Percentiles rank a stretch among this genome's conserved stretches.
These are phyloP conservation scores for Leptinotarsa juncta DNA, from an alignment of 2,888 invertebrate genomes.

Conservation along the genomic window DNA sequence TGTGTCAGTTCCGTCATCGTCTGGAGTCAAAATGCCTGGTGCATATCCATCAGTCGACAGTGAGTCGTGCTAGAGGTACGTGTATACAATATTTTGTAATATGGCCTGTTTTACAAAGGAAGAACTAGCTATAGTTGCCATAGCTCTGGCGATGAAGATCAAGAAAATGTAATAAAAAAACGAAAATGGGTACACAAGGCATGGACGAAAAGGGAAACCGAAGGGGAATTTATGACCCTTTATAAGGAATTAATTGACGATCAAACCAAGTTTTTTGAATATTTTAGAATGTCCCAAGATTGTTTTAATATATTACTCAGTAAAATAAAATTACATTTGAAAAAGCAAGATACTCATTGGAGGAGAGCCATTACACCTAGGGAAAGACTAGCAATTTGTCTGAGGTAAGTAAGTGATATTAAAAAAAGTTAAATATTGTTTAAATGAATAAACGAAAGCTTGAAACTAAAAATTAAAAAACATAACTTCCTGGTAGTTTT, in stretches of 20 bases:
- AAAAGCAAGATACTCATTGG: slow-evolving; percentile 8
- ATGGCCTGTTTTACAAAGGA: too few relatives aligned
- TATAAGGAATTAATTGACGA: not conserved
- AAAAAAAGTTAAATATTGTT: too few relatives aligned
- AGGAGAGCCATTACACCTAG: not conserved
- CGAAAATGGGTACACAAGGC: slow-evolving; percentile 40
- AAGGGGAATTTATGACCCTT: not conserved
- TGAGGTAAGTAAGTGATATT: slow-evolving; percentile 4
- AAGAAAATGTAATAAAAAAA: slow-evolving; percentile 32
- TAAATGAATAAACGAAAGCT: too few relatives aligned
- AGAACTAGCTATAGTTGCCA: not conserved
- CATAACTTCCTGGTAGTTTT: too few relatives aligned
- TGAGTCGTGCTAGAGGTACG: too few relatives aligned
- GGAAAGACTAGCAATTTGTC: not conserved
- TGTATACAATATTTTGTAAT: too few relatives aligned
- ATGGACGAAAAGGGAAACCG: slow-evolving; percentile 32
- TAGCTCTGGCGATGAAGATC: slow-evolving; percentile 32
- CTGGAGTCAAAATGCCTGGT: too few relatives aligned
- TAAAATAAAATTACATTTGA: not conserved
- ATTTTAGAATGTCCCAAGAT: not conserved
- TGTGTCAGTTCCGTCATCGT: too few relatives aligned
- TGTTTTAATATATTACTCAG: too few relatives aligned
- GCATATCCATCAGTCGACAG: too few relatives aligned
- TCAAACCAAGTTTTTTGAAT: not conserved
- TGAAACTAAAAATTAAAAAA: too few relatives aligned